Evolutionary conservation across 2,888 invertebrate genomes (phyloP).

Genomic region (Anarsia innoxiella): DNA sequence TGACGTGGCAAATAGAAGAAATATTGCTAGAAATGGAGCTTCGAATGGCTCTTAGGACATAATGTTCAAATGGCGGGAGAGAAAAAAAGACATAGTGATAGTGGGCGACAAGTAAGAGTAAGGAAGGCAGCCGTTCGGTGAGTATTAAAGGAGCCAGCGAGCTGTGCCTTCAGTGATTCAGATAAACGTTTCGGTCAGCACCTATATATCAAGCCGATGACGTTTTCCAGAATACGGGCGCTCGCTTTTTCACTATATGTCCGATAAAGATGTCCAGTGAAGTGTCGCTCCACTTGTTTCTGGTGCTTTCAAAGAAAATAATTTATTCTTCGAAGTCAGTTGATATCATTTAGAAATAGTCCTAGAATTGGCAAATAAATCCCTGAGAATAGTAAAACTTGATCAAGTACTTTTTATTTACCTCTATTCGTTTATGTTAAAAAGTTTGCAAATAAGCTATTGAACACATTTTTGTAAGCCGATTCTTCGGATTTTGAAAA

Average conservation of each 20-base stretch:
- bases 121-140: constrained; percentile 27
- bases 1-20: constrained; percentile 53
- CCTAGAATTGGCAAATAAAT: too few species aligned
- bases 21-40: constrained; percentile 47
- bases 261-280: constrained; percentile 48
- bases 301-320: constrained; percentile 14
- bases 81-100: constrained; percentile 54
- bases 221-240: constrained; percentile 39
- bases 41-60: constrained; percentile 45
- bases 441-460: too few species aligned
- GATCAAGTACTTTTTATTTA: too few species aligned
- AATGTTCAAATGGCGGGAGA: constrained; percentile 41
- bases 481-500: too few species aligned
- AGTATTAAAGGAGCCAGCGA: constrained; percentile 43
- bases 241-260: constrained; percentile 37
- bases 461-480: too few species aligned
- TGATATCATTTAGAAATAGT: too few species aligned
- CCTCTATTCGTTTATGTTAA: too few species aligned
- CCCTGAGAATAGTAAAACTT: too few species aligned
- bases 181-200: constrained; percentile 64
- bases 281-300: constrained; percentile 35
- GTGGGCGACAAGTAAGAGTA: constrained; percentile 37
- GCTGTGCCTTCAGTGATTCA: constrained; percentile 52
- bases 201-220: constrained; percentile 56
- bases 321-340: constrained; percentile 10